phyloP scores from a whole-genome alignment of 2,888 invertebrate species.

The Bombylius discolor region DNA sequence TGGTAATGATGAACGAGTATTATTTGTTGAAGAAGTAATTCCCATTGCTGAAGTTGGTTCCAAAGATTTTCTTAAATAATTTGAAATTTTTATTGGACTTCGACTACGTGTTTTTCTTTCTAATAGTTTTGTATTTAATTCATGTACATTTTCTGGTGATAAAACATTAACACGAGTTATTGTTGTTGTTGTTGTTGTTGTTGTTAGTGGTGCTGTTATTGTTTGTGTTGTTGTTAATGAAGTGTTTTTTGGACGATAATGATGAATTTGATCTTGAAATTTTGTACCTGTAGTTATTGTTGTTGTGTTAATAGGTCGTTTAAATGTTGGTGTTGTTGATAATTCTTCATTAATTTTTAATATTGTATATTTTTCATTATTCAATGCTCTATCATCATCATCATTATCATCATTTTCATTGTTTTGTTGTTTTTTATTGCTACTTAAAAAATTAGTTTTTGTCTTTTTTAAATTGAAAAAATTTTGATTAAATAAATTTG shows the following conservation, averaged over 20 bases:
- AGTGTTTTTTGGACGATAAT: neutral
- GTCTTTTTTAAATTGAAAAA: conserved; percentile 14
- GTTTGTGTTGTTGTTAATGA: conserved; percentile 14
- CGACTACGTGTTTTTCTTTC: conserved; percentile 7
- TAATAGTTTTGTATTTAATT: conserved; percentile 27
- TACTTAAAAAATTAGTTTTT: conserved; percentile 6
- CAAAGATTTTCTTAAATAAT: too few species aligned
- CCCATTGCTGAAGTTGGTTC: too few species aligned
- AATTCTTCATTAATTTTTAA: neutral
- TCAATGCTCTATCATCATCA: neutral
- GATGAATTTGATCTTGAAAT: neutral
- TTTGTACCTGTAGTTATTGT: neutral
- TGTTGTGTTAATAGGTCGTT: neutral
- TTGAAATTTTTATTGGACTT: neutral
- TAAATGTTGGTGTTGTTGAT: neutral
- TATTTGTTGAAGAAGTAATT: too few species aligned
- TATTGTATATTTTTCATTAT: neutral
- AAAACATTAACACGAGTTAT: conserved; percentile 26
- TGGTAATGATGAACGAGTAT: too few species aligned
- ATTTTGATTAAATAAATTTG: conserved; percentile 12
- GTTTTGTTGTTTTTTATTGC: conserved; percentile 5
- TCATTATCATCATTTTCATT: neutral
- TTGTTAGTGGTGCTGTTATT: conserved; percentile 10
- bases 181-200: conserved; percentile 15
- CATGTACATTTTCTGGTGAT: conserved; percentile 33